Evolutionary conservation across 2,797 vertebrate genomes (phyloP), one percentile per base, ranked within the genome.

Genomic region (Salarias fasciatus): DNA sequence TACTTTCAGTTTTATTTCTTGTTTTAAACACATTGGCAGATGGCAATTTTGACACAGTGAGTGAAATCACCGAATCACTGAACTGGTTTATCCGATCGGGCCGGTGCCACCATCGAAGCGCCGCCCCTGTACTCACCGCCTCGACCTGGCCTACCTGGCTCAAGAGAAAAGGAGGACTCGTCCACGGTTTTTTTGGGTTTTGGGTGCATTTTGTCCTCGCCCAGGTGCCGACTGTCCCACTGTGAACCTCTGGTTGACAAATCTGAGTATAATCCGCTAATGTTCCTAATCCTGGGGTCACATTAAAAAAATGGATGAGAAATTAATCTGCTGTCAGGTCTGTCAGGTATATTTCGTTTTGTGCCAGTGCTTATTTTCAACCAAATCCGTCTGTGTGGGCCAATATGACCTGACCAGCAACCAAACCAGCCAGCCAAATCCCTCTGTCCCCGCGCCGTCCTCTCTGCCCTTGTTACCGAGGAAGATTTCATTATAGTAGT

Each of bases 261-360:
- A 91, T 85, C 85, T 88, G 79, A 82, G 75, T 81, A 86, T 89
- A 91, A 89, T 90, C 88, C 80, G 28, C 81, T 86, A 88, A 87
- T 83, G 83, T 86, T 87, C 83, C 66, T 91, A 91, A 91, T 91
- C 89, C 88, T 50, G 69, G 70, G 81, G 83, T 89, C 88, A 91
- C 87, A 91, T 87, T 90, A 81, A 86, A 91, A n/a, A 90, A 89
- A 87, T 86, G 81, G 85, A 89, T 87, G 86, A 83, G 86, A 86
- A 87, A 89, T 89, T 91, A 90, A 91, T 92, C 88, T 89, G 86
- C 85, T 83, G 71, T 86, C 86, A 83, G 71, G 86, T 82, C 82
- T 83, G 80, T 88, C 86, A 89, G 87, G 87, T 90, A 85, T 87
- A 81, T 84, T 85, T 78, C 83, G 66, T 85, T 65, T n/a, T 54